A percentile compares a stretch with the other conserved stretches of the same genome.
phyloP scores from a whole-genome alignment of 2,888 invertebrate species.

The Masnerella sp. region DNA sequence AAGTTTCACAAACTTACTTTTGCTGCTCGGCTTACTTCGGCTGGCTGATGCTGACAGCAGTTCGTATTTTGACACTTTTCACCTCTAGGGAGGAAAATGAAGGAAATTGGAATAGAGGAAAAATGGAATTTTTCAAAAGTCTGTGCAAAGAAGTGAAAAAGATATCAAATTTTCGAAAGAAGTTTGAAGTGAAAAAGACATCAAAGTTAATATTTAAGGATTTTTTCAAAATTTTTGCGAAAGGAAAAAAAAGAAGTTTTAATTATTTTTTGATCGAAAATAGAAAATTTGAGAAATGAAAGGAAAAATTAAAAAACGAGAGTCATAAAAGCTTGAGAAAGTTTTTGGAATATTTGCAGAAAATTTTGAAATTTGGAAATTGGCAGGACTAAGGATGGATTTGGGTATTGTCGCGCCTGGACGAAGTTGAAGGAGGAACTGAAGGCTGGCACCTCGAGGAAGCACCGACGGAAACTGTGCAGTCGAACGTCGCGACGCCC shows the following conservation, averaged over 20 bases:
- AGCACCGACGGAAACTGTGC: constrained; percentile 76
- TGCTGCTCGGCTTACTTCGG: constrained; percentile 16
- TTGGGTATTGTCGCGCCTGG: constrained; percentile 64
- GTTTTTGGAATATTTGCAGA: too few species aligned
- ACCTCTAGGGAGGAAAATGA: constrained; percentile 9
- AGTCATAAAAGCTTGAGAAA: too few species aligned
- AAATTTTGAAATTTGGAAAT: neutral
- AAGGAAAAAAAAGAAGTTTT: neutral
- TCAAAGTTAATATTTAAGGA: too few species aligned
- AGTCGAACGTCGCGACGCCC: constrained; percentile 76
- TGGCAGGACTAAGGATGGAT: neutral
- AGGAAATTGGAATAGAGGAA: too few species aligned
- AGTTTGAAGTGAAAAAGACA: too few species aligned
- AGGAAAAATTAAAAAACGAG: too few species aligned
- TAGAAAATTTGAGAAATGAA: neutral
- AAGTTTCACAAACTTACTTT: constrained; percentile 25
- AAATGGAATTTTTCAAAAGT: too few species aligned
- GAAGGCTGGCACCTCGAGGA: constrained; percentile 74
- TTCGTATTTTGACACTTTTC: constrained; percentile 23
- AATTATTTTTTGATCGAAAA: neutral
- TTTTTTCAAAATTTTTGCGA: neutral
- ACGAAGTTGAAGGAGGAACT: constrained; percentile 71
- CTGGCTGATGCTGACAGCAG: constrained; percentile 7
- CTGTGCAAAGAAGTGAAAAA: too few species aligned
- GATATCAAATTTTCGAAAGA: too few species aligned